Evolutionary conservation across 2,113 vertebrate genomes (phyloP).

Genomic region (Caracal caracal): DNA sequence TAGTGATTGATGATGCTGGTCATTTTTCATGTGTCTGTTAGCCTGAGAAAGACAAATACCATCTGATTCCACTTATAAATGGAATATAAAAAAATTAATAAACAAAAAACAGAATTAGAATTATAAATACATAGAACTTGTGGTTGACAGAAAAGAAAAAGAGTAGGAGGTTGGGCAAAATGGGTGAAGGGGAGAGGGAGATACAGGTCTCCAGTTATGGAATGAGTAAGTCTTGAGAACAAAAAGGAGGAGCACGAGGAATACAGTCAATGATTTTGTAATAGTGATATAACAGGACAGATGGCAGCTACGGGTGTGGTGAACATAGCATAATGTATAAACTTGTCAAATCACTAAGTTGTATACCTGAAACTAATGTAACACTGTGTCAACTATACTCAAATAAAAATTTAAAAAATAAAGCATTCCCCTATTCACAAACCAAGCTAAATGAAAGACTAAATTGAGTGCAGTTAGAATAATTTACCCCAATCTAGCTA

Average conservation of each 20-base stretch:
- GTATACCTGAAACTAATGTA: neutral
- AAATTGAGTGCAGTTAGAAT: neutral
- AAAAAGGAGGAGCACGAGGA: neutral
- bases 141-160: neutral
- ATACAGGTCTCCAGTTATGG: neutral
- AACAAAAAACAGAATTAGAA: neutral
- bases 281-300: neutral
- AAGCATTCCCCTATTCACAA: conserved; percentile 1
- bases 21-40: neutral
- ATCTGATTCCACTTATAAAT: neutral
- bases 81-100: neutral
- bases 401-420: neutral
- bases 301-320: neutral
- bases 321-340: neutral
- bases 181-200: neutral
- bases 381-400: neutral
- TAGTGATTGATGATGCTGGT: neutral
- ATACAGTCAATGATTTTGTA: neutral
- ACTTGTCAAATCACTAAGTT: neutral
- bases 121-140: neutral
- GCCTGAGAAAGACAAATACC: neutral
- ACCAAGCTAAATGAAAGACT: neutral
- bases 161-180: neutral
- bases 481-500: neutral
- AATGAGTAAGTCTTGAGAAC: neutral